Base-by-base conservation (phyloP, 2,888 invertebrate species). In the Eutolmus rufibarbis region DNA sequence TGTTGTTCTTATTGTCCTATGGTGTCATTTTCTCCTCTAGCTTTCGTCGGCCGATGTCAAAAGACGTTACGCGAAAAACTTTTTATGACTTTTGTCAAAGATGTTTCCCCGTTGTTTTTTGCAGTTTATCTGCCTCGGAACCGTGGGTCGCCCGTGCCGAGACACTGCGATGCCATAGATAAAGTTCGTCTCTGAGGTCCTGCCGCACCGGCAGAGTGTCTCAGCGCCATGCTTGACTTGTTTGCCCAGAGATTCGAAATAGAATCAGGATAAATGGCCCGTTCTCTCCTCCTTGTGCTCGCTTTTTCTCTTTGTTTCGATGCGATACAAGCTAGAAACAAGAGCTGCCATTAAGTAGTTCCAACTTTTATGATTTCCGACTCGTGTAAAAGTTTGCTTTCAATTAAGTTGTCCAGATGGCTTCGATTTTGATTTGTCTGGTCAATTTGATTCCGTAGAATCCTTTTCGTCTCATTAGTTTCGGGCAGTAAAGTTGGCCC, bases 11-110 rank as follows among this genome's bases (percentile, higher is more conserved):
- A 51, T 86, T 57, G 86, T 88, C 84, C 43, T 86, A n/a, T 16
- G 77, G 66, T 82, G 77, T 66, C 57, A 77, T 76, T 82, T 74
- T 34, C 76, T 76, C 76, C 76, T 40, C n/a, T 16, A 28, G 28
- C 57, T 23, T 79, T 84, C 51, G 14, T 74, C 86, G 34, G 31
- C 40, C 46, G 74, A 84, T 85, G 85, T 66, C 87, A 87, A 37
- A 78, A 86, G 78, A 82, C 85, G 85, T 88, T 76, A 84, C 82
- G 88, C 88, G 87, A 88, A 76, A 88, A 88, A 88, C 87, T 88
- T 88, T 88, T 88, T 88, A 88, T 88, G 87, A 86, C 88, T 87
- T 87, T 88, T 85, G 56, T 85, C 86, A 34, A 46, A 66, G 76
- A 88, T 87, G 76, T 87, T 85, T 76, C 34, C 34, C 86, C 86